These are phyloP conservation scores for cattle (Bos taurus) DNA, from an alignment of 2,113 vertebrate genomes.

Conservation along the genomic window ARS-UCD2.0 NC_037349.1:38278001-38278500, in stretches of 20 bases:
- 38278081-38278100: not conserved
- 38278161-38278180: not conserved
- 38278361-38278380: not conserved
- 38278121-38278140: not conserved
- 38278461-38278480: not conserved
- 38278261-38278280: not conserved
- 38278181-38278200: not conserved
- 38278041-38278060: not conserved
- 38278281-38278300: not conserved
- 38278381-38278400: not conserved
- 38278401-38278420: not conserved
- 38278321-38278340: not conserved
- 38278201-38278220: not conserved
- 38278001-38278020: not conserved
- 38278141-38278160: not conserved
- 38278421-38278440: not conserved
- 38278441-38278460: not conserved
- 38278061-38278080: no score
- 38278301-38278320: not conserved
- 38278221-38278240: not conserved
- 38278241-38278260: not conserved
- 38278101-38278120: not conserved
- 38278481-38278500: conserved; percentile 38
- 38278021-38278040: not conserved
- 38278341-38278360: not conserved